phyloP scores from a whole-genome alignment of 2,113 vertebrate species.

The Narcine bancroftii region DNA sequence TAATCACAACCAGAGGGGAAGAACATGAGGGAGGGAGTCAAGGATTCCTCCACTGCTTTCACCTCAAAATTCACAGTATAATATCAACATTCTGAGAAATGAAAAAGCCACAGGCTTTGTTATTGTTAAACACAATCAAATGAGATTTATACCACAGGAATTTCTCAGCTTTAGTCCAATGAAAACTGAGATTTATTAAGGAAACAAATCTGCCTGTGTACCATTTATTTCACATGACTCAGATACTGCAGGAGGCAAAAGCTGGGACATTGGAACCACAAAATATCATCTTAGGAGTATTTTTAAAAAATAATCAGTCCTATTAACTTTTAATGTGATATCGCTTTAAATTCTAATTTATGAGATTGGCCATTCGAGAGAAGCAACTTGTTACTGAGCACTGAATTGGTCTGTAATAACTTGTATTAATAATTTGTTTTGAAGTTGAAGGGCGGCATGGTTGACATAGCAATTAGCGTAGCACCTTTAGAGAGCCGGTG shows the following conservation, averaged over 20 bases:
- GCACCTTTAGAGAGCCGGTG: too few species aligned
- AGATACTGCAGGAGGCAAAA: not conserved
- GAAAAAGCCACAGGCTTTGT: not conserved
- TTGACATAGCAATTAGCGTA: too few species aligned
- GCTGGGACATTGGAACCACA: not conserved
- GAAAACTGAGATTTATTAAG: constrained; percentile 22
- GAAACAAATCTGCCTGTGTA: constrained; percentile 10
- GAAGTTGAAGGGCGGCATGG: too few species aligned
- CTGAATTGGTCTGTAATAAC: not conserved
- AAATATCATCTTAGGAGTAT: not conserved
- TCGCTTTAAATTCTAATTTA: not conserved
- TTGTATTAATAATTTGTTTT: constrained; percentile 1
- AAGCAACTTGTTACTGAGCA: not conserved
- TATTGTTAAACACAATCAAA: not conserved
- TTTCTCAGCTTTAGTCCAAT: not conserved
- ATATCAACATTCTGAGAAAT: not conserved
- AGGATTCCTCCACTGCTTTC: not conserved
- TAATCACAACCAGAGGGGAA: not conserved
- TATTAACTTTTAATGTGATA: not conserved
- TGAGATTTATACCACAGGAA: constrained; percentile 2
- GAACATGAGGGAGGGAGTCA: not conserved
- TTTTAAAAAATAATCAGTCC: not conserved
- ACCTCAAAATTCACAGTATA: not conserved
- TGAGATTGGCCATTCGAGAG: not conserved
- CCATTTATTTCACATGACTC: not conserved